Conservation (phyloP, 2,113 vertebrate genomes). For the Ornithorhynchus anatinus region DNA sequence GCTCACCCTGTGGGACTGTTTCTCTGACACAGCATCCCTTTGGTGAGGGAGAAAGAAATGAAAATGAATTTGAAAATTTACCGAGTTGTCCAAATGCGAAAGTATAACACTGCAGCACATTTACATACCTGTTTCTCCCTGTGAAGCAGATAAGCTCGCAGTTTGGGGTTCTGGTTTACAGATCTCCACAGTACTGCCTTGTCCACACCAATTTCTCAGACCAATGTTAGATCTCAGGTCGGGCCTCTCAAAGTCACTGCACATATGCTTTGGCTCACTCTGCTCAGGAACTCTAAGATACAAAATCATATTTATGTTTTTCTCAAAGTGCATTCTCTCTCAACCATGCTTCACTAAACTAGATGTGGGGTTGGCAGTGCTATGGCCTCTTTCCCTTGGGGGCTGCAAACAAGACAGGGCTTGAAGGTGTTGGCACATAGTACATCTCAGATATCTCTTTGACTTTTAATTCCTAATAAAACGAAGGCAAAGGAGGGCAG, state of each 20-base stretch:
- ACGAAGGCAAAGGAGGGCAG: too few species aligned
- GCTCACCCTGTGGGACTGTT: neutral
- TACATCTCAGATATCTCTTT: too few species aligned
- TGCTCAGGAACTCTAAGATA: conserved; percentile 80
- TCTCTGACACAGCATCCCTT: neutral
- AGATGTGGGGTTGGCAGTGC: neutral
- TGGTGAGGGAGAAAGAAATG: neutral
- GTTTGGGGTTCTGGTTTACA: conserved; percentile 64
- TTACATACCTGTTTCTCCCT: conserved; percentile 68
- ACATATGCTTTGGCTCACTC: conserved; percentile 76
- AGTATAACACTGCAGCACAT: fast-evolving
- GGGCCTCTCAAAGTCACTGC: conserved; percentile 78
- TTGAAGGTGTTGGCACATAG: too few species aligned
- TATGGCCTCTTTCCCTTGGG: neutral
- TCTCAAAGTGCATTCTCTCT: neutral
- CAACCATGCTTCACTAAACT: neutral
- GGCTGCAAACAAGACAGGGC: neutral
- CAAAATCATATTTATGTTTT: neutral
- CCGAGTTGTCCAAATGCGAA: too few species aligned
- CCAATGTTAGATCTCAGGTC: conserved; percentile 63
- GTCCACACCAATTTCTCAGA: conserved; percentile 75
- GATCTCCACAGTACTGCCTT: conserved; percentile 64
- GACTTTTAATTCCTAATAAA: too few species aligned
- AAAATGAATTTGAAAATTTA: too few species aligned
- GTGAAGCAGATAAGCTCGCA: conserved; percentile 39